These are phyloP conservation scores for Coranthus polyacanthus DNA, from an alignment of 2,797 vertebrate species.

Conservation along the genomic window DNA sequence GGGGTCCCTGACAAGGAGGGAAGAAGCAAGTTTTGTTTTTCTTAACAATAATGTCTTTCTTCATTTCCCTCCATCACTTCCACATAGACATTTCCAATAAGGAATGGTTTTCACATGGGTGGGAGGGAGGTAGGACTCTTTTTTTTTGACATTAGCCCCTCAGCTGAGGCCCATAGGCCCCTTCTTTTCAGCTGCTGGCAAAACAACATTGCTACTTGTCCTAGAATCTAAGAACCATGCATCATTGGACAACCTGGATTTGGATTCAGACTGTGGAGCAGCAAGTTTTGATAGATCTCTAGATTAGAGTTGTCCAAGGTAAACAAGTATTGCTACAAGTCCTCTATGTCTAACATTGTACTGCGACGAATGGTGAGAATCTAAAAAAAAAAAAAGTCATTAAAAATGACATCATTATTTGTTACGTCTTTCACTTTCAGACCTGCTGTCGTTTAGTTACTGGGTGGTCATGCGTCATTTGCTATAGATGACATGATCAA, in stretches of 20 bases:
- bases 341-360: conserved; percentile 1
- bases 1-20: conserved; percentile 35
- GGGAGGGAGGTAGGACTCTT: conserved; percentile 26
- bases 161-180: conserved; percentile 53
- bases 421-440: conserved; percentile 18
- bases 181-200: conserved; percentile 58
- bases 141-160: conserved; percentile 58
- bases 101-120: conserved; percentile 53
- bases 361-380: not conserved
- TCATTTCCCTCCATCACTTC: conserved; percentile 45
- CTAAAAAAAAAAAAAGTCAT: conserved; percentile 3
- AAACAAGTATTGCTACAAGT: conserved; percentile 1
- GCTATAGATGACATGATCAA: conserved; percentile 53
- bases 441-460: conserved; percentile 22
- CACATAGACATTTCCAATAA: conserved; percentile 43
- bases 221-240: conserved; percentile 41
- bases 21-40: conserved; percentile 59
- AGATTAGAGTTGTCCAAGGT: conserved; percentile 16
- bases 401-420: conserved; percentile 11
- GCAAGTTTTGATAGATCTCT: conserved; percentile 15
- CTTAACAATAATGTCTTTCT: conserved; percentile 67
- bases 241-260: conserved; percentile 53
- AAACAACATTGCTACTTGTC: conserved; percentile 64
- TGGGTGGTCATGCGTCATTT: conserved; percentile 58
- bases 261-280: conserved; percentile 18